Conservation (phyloP, 1,140 invertebrate species). For the Drosophila athabasca region DNA sequence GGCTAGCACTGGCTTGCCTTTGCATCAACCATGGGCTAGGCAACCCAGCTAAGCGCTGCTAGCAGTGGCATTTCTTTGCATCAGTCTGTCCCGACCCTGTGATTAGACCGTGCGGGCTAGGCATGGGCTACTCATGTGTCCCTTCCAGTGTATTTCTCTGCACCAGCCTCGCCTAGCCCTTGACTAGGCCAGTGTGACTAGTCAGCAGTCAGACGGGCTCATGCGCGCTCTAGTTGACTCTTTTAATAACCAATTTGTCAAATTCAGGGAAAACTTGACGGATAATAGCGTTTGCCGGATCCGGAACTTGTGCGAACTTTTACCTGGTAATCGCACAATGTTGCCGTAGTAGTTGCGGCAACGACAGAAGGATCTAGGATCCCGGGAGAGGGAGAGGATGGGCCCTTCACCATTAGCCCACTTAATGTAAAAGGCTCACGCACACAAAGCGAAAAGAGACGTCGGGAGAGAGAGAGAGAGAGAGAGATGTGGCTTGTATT, state of each 20-base stretch:
- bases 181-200: too few species aligned
- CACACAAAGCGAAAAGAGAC: not conserved
- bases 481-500: constrained; percentile 50
- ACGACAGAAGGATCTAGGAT: not conserved
- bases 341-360: not conserved
- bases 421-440: constrained; percentile 46
- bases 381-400: constrained; percentile 4
- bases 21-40: too few species aligned
- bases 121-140: too few species aligned
- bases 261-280: constrained; percentile 26
- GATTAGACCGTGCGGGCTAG: too few species aligned
- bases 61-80: too few species aligned
- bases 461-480: not conserved
- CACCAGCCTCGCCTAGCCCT: too few species aligned
- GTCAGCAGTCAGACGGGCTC: too few species aligned
- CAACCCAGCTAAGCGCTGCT: too few species aligned
- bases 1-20: too few species aligned
- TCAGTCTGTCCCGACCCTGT: too few species aligned
- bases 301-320: constrained; percentile 35
- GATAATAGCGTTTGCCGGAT: too few species aligned
- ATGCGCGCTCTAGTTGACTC: constrained; percentile 30
- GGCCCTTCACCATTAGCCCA: not conserved
- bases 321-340: constrained; percentile 7
- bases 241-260: constrained; percentile 64
- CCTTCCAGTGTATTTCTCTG: too few species aligned